Evolutionary conservation across 2,113 vertebrate genomes (phyloP), one percentile per base, ranked within the genome.

Genomic region (Symphodus melops): DNA sequence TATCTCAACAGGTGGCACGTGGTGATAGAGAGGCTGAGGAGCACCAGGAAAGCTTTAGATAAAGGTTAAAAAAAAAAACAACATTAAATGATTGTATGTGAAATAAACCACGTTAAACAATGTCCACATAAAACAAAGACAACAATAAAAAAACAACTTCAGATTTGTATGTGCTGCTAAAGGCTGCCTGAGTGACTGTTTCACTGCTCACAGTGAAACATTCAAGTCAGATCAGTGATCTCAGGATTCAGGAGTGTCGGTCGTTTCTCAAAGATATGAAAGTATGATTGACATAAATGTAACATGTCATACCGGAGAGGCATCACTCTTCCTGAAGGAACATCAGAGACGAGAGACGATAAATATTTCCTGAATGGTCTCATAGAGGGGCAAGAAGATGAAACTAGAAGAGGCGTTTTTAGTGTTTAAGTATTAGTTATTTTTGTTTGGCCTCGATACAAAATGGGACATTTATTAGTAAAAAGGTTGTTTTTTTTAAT

Each of bases 331-430:
- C 79, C 61, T 59, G 73, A 73, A 71, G 79, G 53, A 68, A 65
- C 2, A 69, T 74, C 83, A 86, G 14, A 55, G 67, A 80, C 62
- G 12, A 57, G 54, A 46, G 9, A 63, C 72, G 52, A 79, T 77
- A 21, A 1, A 53, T 76, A 55, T 64, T 65, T 58, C 72, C 44
- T 51, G 41, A 56, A 70, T 72, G 21, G 25, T 66, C 68, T 41
- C 48, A 13, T 8, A 12, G 8, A 28, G 51, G 33, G 23, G 20
- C 25, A 11, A 1, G n/a, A 12, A 17, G 33, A 49, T 53, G 49
- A 41, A 75, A 44, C 42, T 55, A 62, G 42, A 48, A 10, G 23
- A 64, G 58, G 7, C n/a, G n/a, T n/a, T n/a, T n/a, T n/a, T 33
- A 33, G 3, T 3, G 3, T 33, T 33, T 5, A 33, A 33, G 4